phyloP scores from a whole-genome alignment of 2,797 vertebrate species.

The Urophycis tenuis region DNA sequence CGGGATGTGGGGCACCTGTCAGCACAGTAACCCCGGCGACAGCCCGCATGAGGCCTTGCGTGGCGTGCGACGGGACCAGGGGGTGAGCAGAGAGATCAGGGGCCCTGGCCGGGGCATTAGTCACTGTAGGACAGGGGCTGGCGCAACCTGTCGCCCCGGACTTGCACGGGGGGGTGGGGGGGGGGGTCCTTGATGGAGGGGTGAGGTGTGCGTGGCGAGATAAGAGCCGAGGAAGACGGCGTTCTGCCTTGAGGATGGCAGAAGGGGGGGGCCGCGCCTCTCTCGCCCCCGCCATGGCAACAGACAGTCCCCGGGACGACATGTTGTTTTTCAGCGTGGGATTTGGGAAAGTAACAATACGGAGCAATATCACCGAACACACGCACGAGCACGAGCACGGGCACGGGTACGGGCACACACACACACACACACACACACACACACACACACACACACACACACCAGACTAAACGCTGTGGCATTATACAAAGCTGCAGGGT shows the following conservation, averaged over 20 bases:
- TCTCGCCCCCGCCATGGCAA: conserved; percentile 11
- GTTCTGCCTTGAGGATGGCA: conserved; percentile 34
- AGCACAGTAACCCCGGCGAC: conserved; percentile 13
- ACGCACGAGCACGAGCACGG: too few species aligned
- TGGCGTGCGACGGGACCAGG: conserved; percentile 24
- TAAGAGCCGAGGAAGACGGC: conserved; percentile 58
- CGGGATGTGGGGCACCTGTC: conserved; percentile 37
- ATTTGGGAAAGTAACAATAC: too few species aligned
- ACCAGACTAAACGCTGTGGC: conserved; percentile 12
- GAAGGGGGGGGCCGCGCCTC: conserved; percentile 33
- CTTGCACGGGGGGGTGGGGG: too few species aligned
- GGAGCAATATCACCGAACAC: too few species aligned
- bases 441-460: conserved; percentile 1
- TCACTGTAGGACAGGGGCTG: conserved; percentile 46
- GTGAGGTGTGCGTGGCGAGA: conserved; percentile 54
- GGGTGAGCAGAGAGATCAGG: conserved; percentile 43
- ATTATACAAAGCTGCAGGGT: conserved; percentile 39
- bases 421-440: conserved; percentile 30
- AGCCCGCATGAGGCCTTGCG: too few species aligned
- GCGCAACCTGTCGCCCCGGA: conserved; percentile 55
- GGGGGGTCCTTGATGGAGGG: conserved; percentile 57
- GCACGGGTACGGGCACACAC: not conserved
- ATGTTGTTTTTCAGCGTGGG: too few species aligned
- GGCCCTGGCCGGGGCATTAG: conserved; percentile 50
- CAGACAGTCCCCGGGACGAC: too few species aligned